Percentiles rank a stretch among this genome's conserved stretches.
Evolutionary conservation across 2,113 vertebrate genomes (phyloP).

Genomic region (Gymnarchus niloticus): DNA sequence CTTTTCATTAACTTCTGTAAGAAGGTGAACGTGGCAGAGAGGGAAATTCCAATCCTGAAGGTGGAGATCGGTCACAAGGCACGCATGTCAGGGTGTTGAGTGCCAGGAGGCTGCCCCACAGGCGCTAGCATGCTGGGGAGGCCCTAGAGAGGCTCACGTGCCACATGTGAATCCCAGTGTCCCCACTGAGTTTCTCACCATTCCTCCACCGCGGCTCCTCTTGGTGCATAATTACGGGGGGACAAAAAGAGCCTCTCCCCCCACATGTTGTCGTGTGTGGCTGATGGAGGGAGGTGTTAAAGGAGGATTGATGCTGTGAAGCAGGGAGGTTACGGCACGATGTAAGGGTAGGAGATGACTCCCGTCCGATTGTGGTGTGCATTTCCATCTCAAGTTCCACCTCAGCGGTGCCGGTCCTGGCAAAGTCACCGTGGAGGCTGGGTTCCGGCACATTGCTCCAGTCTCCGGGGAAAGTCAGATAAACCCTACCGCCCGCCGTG

Average conservation of each 20-base stretch:
- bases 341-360: background rate
- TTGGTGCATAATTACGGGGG: slow-evolving; percentile 28
- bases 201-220: slow-evolving; percentile 22
- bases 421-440: background rate
- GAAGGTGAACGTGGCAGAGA: background rate
- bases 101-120: slow-evolving; percentile 13
- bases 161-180: slow-evolving; percentile 15
- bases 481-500: slow-evolving; percentile 18
- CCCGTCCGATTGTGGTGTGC: background rate
- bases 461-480: background rate
- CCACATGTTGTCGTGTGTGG: background rate
- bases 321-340: background rate
- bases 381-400: background rate
- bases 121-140: background rate
- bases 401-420: background rate
- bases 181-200: slow-evolving; percentile 27
- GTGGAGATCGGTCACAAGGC: background rate
- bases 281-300: slow-evolving; percentile 12
- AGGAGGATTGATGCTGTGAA: background rate
- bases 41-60: too few relatives aligned
- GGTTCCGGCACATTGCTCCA: background rate
- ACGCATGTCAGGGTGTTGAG: background rate
- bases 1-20: slow-evolving; percentile 32
- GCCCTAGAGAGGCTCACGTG: background rate
- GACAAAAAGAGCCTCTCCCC: slow-evolving; percentile 15